Base-by-base conservation (phyloP, 2,113 vertebrate genomes). In the Columbina picui region DNA sequence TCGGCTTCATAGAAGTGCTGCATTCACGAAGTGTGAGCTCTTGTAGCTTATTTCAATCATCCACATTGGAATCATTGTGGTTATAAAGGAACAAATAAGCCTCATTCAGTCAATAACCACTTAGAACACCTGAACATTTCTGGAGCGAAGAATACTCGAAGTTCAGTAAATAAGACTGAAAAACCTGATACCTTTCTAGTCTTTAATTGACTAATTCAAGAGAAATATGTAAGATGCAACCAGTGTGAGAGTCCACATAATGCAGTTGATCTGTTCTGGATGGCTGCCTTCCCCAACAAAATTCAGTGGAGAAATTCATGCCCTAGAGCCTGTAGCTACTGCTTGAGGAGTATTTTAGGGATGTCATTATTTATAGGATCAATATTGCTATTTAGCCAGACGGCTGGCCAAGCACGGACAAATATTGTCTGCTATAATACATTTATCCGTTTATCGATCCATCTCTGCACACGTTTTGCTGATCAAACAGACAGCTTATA, bases 301-400 rank as follows among this genome's bases (percentile, higher is more conserved):
- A 41, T 6, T 92, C 29, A 47, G 22, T 45, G 55, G 30, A 88
- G 41, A 80, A 86, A 81, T 74, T 45, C 3, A 10, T 7, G 1
- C 38, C 56, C 22, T 15, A 26, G 41, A 13, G 43, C 55, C 47
- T 50, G 14, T 65, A 63, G 71, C 70, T 92, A 57, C 53, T 89
- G 76, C 64, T 81, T 87, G 56, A 95, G 60, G 55, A 93, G 16
- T 61, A 50, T 92, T 86, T 90, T 34, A 84, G 34, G 56, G 60
- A 55, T 87, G 34, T 47, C 39, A 45, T 79, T 92, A 53, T 74
- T 93, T 92, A 80, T 55, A 41, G 68, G 75, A 93, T 94, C 92
- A 93, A 81, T 93, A 80, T 21, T 61, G 38, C 68, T 90, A 12
- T 92, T 90, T 74, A 95, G 63, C 82, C 82, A 93, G 57, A 70